Evolutionary conservation across 2,888 invertebrate species (phyloP).

Genomic region (Eucera pruinosa): DNA sequence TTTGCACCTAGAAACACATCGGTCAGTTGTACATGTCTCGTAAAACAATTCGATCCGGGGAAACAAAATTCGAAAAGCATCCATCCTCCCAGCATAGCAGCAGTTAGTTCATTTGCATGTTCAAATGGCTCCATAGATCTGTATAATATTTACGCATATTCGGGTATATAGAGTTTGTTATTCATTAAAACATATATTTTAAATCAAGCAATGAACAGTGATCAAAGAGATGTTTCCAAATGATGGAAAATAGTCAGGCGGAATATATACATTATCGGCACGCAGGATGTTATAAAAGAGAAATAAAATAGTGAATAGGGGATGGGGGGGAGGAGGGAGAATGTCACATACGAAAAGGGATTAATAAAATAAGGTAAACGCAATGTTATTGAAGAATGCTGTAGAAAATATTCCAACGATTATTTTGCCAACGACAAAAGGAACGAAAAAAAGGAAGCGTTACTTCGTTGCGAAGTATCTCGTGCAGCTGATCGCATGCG

Average conservation of each 20-base stretch:
- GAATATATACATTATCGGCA: conserved; percentile 4
- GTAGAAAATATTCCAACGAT: conserved; percentile 20
- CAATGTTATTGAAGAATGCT: conserved; percentile 21
- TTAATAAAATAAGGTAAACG: conserved; percentile 13
- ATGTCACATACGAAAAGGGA: conserved; percentile 15
- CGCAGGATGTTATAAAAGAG: neutral
- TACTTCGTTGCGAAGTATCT: conserved; percentile 45
- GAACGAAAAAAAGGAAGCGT: conserved; percentile 42
- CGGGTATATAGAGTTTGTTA: conserved; percentile 48
- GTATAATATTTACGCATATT: conserved; percentile 47
- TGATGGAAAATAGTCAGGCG: conserved; percentile 9
- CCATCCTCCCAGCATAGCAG: conserved; percentile 73
- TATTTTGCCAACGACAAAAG: conserved; percentile 6
- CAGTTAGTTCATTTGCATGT: conserved; percentile 68
- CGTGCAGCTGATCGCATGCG: conserved; percentile 67
- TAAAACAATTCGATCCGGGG: neutral
- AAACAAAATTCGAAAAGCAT: conserved; percentile 66
- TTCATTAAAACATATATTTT: conserved; percentile 47
- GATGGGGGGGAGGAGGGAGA: too few species aligned
- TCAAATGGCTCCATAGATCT: conserved; percentile 53
- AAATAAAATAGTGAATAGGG: neutral
- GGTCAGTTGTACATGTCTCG: conserved; percentile 19
- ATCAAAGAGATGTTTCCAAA: conserved; percentile 41
- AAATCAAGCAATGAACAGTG: conserved; percentile 62
- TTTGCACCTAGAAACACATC: conserved; percentile 79